Base-by-base conservation (phyloP, 1,140 invertebrate species). In the Cyclargus thomasi region DNA sequence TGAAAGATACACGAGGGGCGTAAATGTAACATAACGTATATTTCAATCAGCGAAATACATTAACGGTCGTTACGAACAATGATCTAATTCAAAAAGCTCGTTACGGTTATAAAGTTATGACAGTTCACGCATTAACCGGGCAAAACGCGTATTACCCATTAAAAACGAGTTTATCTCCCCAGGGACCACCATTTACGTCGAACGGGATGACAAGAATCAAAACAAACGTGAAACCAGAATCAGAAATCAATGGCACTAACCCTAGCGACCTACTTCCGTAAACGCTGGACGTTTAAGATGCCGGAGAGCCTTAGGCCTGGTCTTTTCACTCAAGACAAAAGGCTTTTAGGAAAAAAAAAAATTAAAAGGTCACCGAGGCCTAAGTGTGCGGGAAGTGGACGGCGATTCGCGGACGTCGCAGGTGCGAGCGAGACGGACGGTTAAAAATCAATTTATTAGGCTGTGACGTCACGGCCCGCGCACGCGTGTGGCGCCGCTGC, bases 361-460 rank as follows among this genome's bases (percentile, higher is more conserved):
- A 86, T 82, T 78, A 84, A 88, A 90, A 90, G 85, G 85, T 90
- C 88, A 85, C 77, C 74, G 72, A 62, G 79, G 79, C 85, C 83
- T 78, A 79, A 80, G 78, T 74, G 74, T 74, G 88, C 79, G 71
- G 4, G 81, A 90, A 64, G 53, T 77, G 74, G 82, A 89, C 67
- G 68, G 73, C 55, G n/a, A 22, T 70, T 74, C 79, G 71, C 21
- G 10, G 57, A 55, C 6, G n/a, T 14, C 36, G 64, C 7, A 70
- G n/a, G 81, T 18, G 1, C 16, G 79, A 91, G 53, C 62, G 79
- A 71, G 88, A 89, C 71, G 79, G 78, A 69, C 67, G 81, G 73
- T 78, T 87, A 84, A 91, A 91, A 91, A 91, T 91, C 90, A 91
- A 91, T 91, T 91, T 91, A 91, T 91, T 89, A 90, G 80, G 76